Conservation (phyloP, 1,140 invertebrate genomes). For the Cryptotermes secundus region DNA sequence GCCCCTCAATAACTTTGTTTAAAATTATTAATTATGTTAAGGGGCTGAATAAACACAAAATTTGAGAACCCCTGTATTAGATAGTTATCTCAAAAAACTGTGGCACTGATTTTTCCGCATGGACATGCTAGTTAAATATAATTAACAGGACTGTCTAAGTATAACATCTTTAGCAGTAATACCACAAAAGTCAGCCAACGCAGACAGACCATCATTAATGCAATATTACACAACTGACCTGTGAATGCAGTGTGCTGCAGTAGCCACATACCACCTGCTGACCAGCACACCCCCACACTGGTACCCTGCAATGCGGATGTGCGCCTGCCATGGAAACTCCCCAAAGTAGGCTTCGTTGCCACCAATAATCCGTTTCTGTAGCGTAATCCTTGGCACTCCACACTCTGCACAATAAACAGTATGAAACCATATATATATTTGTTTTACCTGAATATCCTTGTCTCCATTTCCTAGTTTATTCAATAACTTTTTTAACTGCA, state of each 20-base stretch:
- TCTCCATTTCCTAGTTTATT: too few relatives aligned
- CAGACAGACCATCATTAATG: too few relatives aligned
- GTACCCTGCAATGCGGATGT: slow-evolving; percentile 77
- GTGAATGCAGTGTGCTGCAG: slow-evolving; percentile 75
- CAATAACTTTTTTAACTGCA: too few relatives aligned
- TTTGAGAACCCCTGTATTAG: too few relatives aligned
- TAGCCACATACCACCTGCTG: slow-evolving; percentile 63
- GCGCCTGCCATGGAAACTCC: slow-evolving; percentile 84
- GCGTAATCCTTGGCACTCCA: slow-evolving; percentile 57
- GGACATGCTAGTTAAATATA: too few relatives aligned
- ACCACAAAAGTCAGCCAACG: not conserved
- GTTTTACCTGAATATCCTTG: too few relatives aligned
- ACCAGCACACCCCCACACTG: slow-evolving; percentile 76
- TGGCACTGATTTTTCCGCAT: too few relatives aligned
- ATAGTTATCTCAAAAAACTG: too few relatives aligned
- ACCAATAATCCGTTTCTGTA: slow-evolving; percentile 77
- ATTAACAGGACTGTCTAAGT: not conserved
- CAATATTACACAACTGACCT: slow-evolving; percentile 40
- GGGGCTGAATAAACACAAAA: too few relatives aligned
- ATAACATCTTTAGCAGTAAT: not conserved
- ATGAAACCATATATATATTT: too few relatives aligned
- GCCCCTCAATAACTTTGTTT: too few relatives aligned
- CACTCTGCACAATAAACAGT: slow-evolving; percentile 50
- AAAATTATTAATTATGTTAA: too few relatives aligned
- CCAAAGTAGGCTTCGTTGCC: slow-evolving; percentile 68